Evolutionary conservation across 1,140 invertebrate genomes (phyloP).

Genomic region (Sesamia nonagrioides): DNA sequence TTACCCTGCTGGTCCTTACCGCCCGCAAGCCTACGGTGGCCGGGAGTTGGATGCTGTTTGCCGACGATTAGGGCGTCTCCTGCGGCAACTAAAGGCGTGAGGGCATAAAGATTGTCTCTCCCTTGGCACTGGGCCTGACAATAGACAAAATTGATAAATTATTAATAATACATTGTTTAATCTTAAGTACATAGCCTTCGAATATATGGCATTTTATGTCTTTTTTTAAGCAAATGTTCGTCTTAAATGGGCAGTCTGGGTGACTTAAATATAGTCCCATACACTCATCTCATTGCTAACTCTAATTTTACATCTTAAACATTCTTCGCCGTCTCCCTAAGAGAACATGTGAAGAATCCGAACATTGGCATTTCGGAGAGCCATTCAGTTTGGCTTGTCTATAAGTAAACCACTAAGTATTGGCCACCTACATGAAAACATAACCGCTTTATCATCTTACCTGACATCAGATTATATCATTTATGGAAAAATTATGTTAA

Average conservation of each 20-base stretch:
- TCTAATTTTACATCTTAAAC: not conserved
- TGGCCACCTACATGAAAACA: slow-evolving; percentile 5
- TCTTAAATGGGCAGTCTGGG: not conserved
- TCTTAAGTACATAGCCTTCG: too few relatives aligned
- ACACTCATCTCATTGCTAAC: not conserved
- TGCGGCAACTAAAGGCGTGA: too few relatives aligned
- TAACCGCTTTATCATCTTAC: not conserved
- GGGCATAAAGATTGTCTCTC: too few relatives aligned
- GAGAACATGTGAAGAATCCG: not conserved
- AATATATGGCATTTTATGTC: too few relatives aligned
- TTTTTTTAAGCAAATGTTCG: not conserved
- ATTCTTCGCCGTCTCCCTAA: slow-evolving; percentile 25
- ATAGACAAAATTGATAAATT: too few relatives aligned
- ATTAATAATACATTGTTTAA: too few relatives aligned
- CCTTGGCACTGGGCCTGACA: too few relatives aligned
- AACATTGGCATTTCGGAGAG: slow-evolving; percentile 1
- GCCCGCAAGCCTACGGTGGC: too few relatives aligned
- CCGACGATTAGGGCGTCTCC: too few relatives aligned
- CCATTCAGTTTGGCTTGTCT: not conserved
- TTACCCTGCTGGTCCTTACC: too few relatives aligned
- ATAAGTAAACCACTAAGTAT: not conserved
- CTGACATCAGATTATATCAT: not conserved
- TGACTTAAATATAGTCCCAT: not conserved
- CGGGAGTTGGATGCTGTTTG: too few relatives aligned
- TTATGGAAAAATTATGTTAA: not conserved